A percentile compares a stretch with the other conserved stretches of the same genome.
These are phyloP conservation scores for Calcarius lapponicus DNA, from an alignment of 2,797 vertebrate genomes.

Conservation along the genomic window DNA sequence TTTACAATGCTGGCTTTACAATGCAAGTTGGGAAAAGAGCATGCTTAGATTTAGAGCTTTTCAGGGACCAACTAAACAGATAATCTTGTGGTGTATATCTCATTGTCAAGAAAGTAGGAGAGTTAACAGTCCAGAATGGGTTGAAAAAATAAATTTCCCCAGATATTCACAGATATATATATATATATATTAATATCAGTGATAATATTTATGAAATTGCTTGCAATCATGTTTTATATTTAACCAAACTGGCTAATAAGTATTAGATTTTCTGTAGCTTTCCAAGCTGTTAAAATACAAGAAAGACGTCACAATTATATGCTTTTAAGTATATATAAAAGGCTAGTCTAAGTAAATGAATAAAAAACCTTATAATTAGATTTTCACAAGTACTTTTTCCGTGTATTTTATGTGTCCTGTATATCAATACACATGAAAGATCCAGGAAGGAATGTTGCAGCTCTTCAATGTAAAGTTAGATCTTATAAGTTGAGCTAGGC, in stretches of 20 bases:
- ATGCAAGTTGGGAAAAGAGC: background rate
- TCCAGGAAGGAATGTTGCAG: background rate
- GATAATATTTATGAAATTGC: background rate
- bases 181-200: background rate
- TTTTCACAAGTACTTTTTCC: background rate
- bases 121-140: background rate
- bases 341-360: background rate
- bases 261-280: background rate
- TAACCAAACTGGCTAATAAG: background rate
- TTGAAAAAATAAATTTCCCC: background rate
- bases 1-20: background rate
- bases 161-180: background rate
- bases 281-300: background rate
- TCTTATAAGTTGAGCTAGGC: background rate
- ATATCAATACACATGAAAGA: background rate
- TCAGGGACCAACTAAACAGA: background rate
- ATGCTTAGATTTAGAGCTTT: background rate
- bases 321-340: background rate
- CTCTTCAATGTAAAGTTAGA: background rate
- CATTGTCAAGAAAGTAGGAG: background rate
- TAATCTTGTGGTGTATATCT: background rate
- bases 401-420: background rate
- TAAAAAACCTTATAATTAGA: background rate
- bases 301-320: background rate
- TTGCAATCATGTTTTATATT: background rate